Conservation (phyloP, 2,797 vertebrate species). For the Amblyopsis hoosieri region DNA sequence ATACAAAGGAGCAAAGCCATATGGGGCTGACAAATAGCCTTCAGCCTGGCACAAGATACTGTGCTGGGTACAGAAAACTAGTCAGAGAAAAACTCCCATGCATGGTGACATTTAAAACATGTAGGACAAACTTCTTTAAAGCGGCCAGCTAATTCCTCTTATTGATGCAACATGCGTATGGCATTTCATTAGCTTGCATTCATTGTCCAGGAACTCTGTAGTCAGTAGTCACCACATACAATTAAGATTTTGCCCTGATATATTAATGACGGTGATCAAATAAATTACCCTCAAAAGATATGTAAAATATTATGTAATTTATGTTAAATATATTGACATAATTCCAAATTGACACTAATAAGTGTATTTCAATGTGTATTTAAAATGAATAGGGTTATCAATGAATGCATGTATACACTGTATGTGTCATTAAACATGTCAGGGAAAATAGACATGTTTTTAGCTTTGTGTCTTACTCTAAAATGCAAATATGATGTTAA, state of each 20-base stretch:
- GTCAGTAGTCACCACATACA: no score
- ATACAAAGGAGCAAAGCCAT: constrained; percentile 30
- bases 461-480: constrained; percentile 30
- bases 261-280: no score
- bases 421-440: neutral
- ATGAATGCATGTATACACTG: no score
- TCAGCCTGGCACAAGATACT: constrained; percentile 46
- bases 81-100: neutral
- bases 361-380: no score
- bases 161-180: neutral
- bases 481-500: constrained; percentile 45
- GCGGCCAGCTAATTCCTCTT: neutral
- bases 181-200: no score
- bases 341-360: no score
- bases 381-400: no score
- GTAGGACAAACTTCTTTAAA: neutral
- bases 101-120: constrained; percentile 19
- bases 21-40: constrained; percentile 38
- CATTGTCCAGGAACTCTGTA: no score
- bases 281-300: no score
- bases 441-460: neutral
- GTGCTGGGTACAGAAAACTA: constrained; percentile 45
- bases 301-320: no score
- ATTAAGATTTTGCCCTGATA: no score
- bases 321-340: no score